Base-by-base conservation (phyloP, 92 coral and sea anemone species). In the Ricordea florida region DNA sequence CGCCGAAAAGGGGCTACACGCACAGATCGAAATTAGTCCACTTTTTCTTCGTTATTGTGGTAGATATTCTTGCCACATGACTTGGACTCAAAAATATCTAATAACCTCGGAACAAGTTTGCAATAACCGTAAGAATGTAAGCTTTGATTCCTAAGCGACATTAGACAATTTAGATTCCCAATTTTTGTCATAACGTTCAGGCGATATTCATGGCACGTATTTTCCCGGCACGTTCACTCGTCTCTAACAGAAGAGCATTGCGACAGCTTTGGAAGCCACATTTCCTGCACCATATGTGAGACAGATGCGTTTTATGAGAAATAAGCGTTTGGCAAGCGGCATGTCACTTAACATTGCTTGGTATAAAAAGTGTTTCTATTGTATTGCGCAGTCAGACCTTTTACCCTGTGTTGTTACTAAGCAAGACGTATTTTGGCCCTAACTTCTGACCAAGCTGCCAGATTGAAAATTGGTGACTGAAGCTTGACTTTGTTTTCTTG, bases 261-360 rank as follows among this genome's bases (percentile, higher is more conserved):
- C 17, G n/a, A n/a, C 33, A 4, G 32, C 57, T 34, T 34, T 4
- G 20, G 25, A 27, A 30, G 21, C 33, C 27, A 4, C 14, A 18
- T 15, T 55, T 52, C 1, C 11, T 25, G 15, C 13, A 56, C 53
- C 77, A 70, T 55, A 52, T 70, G 77, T 40, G 30, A 35, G 56
- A 55, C 77, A 70, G 37, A 70, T 70, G 77, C 77, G 53, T 17
- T 37, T 18, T 42, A 30, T 37, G 45, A 13, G 42, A 38, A 51
- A 18, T 1, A 13, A 26, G 76, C 63, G 43, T 55, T 55, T 18
- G 62, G 41, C 23, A 11, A 28, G 77, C 77, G 56, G 77, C 77
- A 23, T 70, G 77, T 41, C 28, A 1, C 20, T 18, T 49, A 35
- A 68, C 74, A 68, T 18, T 50, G 62, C 26, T 13, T 62, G 27